Percentiles rank a stretch among this genome's conserved stretches.
Evolutionary conservation across 64 coral and sea anemone species (phyloP).

Genomic region (Cladopsammia gracilis): DNA sequence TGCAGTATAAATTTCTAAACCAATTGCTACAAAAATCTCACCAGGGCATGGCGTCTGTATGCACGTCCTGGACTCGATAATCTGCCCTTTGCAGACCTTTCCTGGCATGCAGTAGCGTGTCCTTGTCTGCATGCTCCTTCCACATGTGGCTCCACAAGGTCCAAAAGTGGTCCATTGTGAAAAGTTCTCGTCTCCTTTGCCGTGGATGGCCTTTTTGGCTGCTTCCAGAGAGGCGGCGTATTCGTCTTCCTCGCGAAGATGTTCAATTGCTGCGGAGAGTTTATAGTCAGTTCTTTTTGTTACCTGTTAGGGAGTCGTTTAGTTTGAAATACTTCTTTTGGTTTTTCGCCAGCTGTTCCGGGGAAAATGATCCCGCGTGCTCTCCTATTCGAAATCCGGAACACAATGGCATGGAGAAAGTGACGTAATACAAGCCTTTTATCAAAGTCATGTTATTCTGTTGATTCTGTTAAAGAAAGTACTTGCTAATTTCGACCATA

Average conservation of each 20-base stretch:
- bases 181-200: slow-evolving; percentile 37
- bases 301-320: not conserved
- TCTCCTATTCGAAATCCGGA: no score
- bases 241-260: slow-evolving; percentile 30
- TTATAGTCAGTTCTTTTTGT: not conserved
- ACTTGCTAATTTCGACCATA: no score
- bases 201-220: not conserved
- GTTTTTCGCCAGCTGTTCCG: no score
- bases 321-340: no score
- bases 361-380: no score
- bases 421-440: no score
- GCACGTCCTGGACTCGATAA: slow-evolving; percentile 64
- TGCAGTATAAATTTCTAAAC: not conserved
- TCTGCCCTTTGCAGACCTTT: slow-evolving; percentile 57
- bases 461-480: no score
- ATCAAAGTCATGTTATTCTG: no score
- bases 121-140: slow-evolving; percentile 70
- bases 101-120: slow-evolving; percentile 69
- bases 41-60: slow-evolving; percentile 74
- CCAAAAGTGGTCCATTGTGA: slow-evolving; percentile 86
- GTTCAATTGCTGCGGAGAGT: slow-evolving; percentile 44
- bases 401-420: no score
- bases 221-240: slow-evolving; percentile 7
- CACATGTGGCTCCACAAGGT: slow-evolving; percentile 71
- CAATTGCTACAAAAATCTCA: not conserved